A percentile compares a stretch with the other conserved stretches of the same genome.
phyloP scores from a whole-genome alignment of 2,888 invertebrate species.

The Tiliacea aurago region DNA sequence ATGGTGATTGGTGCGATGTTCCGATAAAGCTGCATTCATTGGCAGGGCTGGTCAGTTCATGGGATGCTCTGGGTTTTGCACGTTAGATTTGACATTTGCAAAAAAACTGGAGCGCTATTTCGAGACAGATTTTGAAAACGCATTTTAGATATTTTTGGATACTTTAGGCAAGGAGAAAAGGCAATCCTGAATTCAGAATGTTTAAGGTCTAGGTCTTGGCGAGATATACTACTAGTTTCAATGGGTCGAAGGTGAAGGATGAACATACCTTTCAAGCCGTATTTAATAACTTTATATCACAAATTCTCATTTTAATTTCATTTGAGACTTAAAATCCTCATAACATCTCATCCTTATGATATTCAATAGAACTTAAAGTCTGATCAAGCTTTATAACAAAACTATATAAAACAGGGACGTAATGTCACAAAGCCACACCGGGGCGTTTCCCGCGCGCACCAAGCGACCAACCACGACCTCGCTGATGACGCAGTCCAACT shows the following conservation, averaged over 20 bases:
- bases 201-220: neutral
- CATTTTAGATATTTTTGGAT: neutral
- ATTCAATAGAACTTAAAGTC: neutral
- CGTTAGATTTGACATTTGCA: neutral
- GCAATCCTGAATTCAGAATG: neutral
- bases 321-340: neutral
- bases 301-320: slow-evolving; percentile 1
- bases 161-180: neutral
- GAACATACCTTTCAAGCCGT: neutral
- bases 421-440: slow-evolving; percentile 89
- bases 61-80: neutral
- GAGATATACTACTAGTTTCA: neutral
- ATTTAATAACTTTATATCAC: slow-evolving; percentile 2
- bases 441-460: slow-evolving; percentile 83
- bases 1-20: neutral
- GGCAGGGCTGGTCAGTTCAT: neutral
- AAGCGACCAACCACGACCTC: slow-evolving; percentile 76
- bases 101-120: neutral
- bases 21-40: neutral
- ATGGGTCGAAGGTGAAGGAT: slow-evolving; percentile 23
- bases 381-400: slow-evolving; percentile 32
- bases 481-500: slow-evolving; percentile 87
- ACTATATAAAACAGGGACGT: slow-evolving; percentile 80
- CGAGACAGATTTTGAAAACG: slow-evolving; percentile 17
- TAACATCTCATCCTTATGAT: neutral